A percentile compares a stretch with the other conserved stretches of the same genome.
phyloP scores from a whole-genome alignment of 1,140 invertebrate species.

The Alviniconcha marisindica region DNA sequence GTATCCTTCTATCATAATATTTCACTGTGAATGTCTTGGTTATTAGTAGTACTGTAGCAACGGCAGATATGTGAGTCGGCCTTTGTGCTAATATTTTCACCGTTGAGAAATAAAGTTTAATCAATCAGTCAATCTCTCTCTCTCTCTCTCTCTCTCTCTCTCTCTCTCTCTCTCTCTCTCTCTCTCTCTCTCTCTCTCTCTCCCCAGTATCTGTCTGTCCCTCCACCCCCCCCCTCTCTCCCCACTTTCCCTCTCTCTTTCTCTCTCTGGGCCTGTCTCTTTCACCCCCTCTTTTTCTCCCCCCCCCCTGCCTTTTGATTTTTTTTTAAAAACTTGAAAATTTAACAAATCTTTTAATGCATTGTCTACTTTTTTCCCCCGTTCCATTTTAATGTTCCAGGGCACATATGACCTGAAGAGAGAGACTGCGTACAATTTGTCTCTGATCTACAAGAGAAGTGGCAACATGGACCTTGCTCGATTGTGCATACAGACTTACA shows the following conservation, averaged over 20 bases:
- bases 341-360: neutral
- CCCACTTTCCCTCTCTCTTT: no score
- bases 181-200: neutral
- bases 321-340: neutral
- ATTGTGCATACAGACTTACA: constrained; percentile 72
- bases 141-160: neutral
- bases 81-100: no score
- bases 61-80: no score
- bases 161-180: no score
- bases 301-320: neutral
- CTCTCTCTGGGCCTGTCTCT: neutral
- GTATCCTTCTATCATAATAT: no score
- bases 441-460: constrained; percentile 74
- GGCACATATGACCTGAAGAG: constrained; percentile 66
- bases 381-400: constrained; percentile 45
- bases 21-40: no score
- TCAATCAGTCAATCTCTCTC: no score
- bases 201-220: no score
- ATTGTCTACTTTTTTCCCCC: neutral
- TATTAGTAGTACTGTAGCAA: no score
- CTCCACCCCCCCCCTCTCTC: neutral
- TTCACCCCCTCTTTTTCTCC: neutral
- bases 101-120: no score
- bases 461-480: constrained; percentile 72
- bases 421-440: constrained; percentile 76